These are phyloP conservation scores for Neoascia interrupta DNA, from an alignment of 2,888 invertebrate genomes.

Conservation along the genomic window DNA sequence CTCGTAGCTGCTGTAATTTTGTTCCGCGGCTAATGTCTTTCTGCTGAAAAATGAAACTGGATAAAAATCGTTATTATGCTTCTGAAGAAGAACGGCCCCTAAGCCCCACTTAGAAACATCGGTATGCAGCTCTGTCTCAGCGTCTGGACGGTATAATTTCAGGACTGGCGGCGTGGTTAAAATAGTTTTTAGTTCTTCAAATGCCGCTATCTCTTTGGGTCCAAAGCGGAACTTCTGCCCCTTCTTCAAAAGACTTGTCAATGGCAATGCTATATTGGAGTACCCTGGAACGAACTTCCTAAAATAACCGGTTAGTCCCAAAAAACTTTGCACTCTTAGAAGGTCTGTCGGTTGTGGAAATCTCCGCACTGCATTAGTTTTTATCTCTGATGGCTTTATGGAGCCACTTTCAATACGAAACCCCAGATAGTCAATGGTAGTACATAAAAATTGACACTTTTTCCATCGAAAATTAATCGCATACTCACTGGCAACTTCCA, in stretches of 20 bases:
- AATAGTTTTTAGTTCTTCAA: not conserved
- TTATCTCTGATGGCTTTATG: conserved; percentile 63
- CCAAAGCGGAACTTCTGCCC: not conserved
- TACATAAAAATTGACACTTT: conserved; percentile 7
- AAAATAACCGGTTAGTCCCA: conserved; percentile 42
- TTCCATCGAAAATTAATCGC: not conserved
- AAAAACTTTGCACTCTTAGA: not conserved
- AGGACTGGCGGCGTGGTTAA: conserved; percentile 48
- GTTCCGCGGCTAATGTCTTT: not conserved
- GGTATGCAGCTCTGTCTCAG: conserved; percentile 37
- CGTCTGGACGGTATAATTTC: conserved; percentile 9
- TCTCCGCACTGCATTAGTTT: conserved; percentile 63
- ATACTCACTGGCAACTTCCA: not conserved
- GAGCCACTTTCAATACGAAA: not conserved
- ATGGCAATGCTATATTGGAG: conserved; percentile 7
- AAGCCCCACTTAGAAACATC: conserved; percentile 37
- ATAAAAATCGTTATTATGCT: conserved; percentile 10
- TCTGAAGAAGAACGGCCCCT: conserved; percentile 38
- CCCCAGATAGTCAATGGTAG: not conserved
- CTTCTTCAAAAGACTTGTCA: no score
- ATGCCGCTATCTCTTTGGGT: conserved; percentile 62
- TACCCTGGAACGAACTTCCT: conserved; percentile 68
- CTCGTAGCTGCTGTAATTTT: conserved; percentile 34
- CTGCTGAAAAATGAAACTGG: conserved; percentile 11
- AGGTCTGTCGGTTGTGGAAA: conserved; percentile 66